Evolutionary conservation across 2,113 vertebrate genomes (phyloP).

Genomic region (Suncus etruscus): DNA sequence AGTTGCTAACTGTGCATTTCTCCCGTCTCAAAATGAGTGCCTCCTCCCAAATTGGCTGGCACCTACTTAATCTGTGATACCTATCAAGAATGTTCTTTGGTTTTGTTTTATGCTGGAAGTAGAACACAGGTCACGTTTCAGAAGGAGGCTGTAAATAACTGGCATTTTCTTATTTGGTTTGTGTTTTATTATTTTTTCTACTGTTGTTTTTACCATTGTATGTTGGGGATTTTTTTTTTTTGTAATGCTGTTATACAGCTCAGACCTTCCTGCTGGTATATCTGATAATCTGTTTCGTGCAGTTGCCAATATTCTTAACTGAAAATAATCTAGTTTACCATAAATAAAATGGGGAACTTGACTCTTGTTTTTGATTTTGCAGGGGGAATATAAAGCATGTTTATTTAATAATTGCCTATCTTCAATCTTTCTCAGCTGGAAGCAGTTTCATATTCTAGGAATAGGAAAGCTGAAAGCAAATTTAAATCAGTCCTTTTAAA

Average conservation of each 20-base stretch:
- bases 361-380: slow-evolving; percentile 46
- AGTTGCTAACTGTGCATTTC: slow-evolving; percentile 77
- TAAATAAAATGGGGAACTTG: slow-evolving; percentile 68
- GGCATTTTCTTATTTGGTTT: slow-evolving; percentile 72
- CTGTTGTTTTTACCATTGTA: slow-evolving; percentile 64
- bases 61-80: slow-evolving; percentile 59
- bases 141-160: slow-evolving; percentile 78
- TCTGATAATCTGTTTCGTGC: slow-evolving; percentile 67
- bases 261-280: slow-evolving; percentile 59
- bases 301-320: slow-evolving; percentile 66
- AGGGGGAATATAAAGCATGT: slow-evolving; percentile 60
- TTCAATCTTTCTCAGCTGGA: slow-evolving; percentile 51
- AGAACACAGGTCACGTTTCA: slow-evolving; percentile 69
- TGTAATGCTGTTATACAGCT: slow-evolving; percentile 68
- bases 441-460: slow-evolving; percentile 66
- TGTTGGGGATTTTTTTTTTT: slow-evolving; percentile 75
- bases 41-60: slow-evolving; percentile 47
- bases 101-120: slow-evolving; percentile 74
- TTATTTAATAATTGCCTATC: slow-evolving; percentile 70
- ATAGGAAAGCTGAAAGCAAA: slow-evolving; percentile 69
- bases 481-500: slow-evolving; percentile 81
- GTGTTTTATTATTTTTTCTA: slow-evolving; percentile 77
- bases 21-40: slow-evolving; percentile 63
- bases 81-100: slow-evolving; percentile 38
- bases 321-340: slow-evolving; percentile 55